Evolutionary conservation across 1,140 invertebrate species (phyloP).

Genomic region (Lepidostoma basale): DNA sequence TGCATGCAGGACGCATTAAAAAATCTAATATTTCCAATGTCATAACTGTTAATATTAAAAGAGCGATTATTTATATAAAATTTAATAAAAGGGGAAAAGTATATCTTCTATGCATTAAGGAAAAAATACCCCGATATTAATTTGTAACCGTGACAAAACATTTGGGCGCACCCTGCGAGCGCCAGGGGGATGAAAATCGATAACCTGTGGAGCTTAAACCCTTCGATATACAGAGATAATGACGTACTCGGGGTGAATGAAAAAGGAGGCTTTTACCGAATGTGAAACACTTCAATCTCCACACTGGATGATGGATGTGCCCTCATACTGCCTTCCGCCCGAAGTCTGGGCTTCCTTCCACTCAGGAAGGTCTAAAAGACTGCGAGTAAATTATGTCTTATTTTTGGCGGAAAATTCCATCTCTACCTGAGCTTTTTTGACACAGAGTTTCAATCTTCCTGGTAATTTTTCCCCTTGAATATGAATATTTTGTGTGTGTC

Average conservation of each 20-base stretch:
- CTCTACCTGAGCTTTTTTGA: neutral
- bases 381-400: neutral
- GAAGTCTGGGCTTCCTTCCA: conserved; percentile 10
- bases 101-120: too few relatives aligned
- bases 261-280: neutral
- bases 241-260: conserved; percentile 1
- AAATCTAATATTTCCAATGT: too few relatives aligned
- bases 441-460: too few relatives aligned
- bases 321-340: neutral
- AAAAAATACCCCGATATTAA: too few relatives aligned
- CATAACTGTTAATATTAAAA: too few relatives aligned
- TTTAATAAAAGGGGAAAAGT: too few relatives aligned
- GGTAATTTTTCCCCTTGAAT: too few relatives aligned
- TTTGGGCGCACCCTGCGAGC: neutral
- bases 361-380: neutral
- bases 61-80: too few relatives aligned
- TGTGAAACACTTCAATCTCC: conserved; percentile 1
- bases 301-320: conserved; percentile 5
- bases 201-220: conserved; percentile 10
- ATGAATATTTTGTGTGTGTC: too few relatives aligned
- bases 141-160: neutral
- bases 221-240: conserved; percentile 11
- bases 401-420: neutral
- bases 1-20: too few relatives aligned
- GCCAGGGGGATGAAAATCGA: neutral